Evolutionary conservation across 2,797 vertebrate genomes (phyloP).

Genomic region (Intellagama lesueurii): DNA sequence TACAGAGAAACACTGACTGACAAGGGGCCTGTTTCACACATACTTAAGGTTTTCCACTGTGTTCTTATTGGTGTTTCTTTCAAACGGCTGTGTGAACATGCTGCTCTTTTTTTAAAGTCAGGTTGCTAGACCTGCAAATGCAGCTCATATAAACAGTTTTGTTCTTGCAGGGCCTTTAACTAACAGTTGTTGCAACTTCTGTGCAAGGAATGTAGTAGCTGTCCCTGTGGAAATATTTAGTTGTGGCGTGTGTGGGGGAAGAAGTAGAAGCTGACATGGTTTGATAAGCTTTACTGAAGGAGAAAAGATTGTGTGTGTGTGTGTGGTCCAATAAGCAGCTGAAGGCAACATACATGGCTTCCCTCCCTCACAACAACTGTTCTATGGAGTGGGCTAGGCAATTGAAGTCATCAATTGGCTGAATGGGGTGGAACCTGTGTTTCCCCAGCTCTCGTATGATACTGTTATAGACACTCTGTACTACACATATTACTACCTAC

Average conservation of each 20-base stretch:
- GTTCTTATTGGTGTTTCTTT: neutral
- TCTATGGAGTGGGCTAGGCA: neutral
- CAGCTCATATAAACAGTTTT: neutral
- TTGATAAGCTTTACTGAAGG: neutral
- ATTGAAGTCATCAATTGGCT: neutral
- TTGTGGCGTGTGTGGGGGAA: too few species aligned
- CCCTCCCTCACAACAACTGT: neutral
- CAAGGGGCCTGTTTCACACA: neutral
- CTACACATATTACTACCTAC: too few species aligned
- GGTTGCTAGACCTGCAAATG: neutral
- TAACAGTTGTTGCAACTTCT: neutral
- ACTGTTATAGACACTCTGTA: neutral
- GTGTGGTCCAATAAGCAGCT: neutral
- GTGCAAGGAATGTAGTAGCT: neutral
- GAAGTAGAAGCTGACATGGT: neutral
- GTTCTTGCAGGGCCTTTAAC: neutral
- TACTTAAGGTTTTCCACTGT: neutral
- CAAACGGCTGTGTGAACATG: too few species aligned
- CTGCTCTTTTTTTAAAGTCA: neutral
- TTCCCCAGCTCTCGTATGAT: neutral
- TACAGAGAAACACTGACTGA: neutral
- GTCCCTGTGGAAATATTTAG: neutral
- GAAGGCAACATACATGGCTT: neutral
- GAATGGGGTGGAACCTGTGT: neutral
- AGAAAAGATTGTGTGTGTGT: neutral